Conservation (phyloP, 2,888 invertebrate species). For the Orchesella flavescens region DNA sequence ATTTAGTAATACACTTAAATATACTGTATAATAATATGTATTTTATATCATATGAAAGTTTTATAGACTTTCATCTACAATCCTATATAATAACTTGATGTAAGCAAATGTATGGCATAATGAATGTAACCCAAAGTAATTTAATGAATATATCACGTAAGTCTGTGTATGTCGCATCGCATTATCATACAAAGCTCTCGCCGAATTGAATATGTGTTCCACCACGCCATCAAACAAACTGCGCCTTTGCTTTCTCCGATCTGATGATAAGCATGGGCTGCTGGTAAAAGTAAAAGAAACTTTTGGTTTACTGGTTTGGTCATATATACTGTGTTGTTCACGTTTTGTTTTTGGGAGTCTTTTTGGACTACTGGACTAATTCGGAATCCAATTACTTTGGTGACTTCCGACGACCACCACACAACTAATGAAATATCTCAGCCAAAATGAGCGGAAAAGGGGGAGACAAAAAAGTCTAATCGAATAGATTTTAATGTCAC, state of each 20-base stretch:
- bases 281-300: too few species aligned
- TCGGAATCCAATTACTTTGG: slow-evolving; percentile 51
- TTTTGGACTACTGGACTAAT: neutral
- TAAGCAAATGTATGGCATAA: too few species aligned
- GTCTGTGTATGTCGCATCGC: too few species aligned
- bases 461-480: slow-evolving; percentile 27
- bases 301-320: neutral
- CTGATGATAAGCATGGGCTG: too few species aligned
- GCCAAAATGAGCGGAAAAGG: neutral
- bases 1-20: neutral
- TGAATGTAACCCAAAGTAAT: too few species aligned
- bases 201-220: too few species aligned
- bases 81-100: too few species aligned
- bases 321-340: slow-evolving; percentile 1
- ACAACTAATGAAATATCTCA: neutral
- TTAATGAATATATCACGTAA: too few species aligned
- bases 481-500: slow-evolving; percentile 36
- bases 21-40: slow-evolving; percentile 1
- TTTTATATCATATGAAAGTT: neutral
- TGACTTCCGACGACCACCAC: neutral
- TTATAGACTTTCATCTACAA: too few species aligned
- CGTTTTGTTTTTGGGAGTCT: neutral
- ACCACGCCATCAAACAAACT: too few species aligned
- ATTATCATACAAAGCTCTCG: too few species aligned
- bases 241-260: too few species aligned